Percentiles rank a stretch among this genome's conserved stretches.
These are phyloP conservation scores for Melanostoma mellinum DNA, from an alignment of 2,888 invertebrate genomes.

Conservation along the genomic window DNA sequence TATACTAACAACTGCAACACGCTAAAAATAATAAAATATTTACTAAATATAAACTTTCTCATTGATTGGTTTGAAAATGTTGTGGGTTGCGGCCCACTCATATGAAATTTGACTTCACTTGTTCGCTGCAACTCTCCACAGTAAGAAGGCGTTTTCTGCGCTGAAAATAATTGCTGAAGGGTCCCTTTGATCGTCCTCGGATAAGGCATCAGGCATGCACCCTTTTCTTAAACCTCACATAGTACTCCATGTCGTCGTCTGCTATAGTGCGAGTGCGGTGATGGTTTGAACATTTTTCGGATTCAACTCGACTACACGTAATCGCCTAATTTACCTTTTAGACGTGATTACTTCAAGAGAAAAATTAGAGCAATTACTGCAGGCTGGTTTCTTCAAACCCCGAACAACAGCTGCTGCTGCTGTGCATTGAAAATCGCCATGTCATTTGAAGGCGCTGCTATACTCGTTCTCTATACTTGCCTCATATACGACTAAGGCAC, in stretches of 20 bases:
- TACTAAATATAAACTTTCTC: no score
- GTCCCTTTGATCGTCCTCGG: conserved; percentile 10
- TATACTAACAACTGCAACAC: neutral
- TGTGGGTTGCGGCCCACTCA: neutral
- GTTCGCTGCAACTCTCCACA: neutral
- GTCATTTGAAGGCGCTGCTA: neutral
- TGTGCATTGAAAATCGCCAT: conserved; percentile 34
- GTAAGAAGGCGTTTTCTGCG: neutral
- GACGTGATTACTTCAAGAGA: conserved; percentile 69
- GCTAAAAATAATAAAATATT: neutral
- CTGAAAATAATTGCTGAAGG: conserved; percentile 15
- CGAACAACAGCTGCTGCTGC: conserved; percentile 29
- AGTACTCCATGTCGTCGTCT: no score
- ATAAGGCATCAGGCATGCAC: neutral
- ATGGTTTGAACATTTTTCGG: conserved; percentile 13
- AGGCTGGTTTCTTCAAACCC: conserved; percentile 33
- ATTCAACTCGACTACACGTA: conserved; percentile 55
- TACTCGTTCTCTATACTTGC: neutral
- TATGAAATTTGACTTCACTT: conserved; percentile 6
- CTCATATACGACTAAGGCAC: neutral
- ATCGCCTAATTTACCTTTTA: conserved; percentile 69
- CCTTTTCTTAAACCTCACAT: neutral
- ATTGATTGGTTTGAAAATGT: no score
- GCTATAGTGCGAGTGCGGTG: neutral
- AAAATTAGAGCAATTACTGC: conserved; percentile 70